These are phyloP conservation scores for Onychostruthus taczanowskii DNA, from an alignment of 2,113 vertebrate genomes.

Conservation along the genomic window DNA sequence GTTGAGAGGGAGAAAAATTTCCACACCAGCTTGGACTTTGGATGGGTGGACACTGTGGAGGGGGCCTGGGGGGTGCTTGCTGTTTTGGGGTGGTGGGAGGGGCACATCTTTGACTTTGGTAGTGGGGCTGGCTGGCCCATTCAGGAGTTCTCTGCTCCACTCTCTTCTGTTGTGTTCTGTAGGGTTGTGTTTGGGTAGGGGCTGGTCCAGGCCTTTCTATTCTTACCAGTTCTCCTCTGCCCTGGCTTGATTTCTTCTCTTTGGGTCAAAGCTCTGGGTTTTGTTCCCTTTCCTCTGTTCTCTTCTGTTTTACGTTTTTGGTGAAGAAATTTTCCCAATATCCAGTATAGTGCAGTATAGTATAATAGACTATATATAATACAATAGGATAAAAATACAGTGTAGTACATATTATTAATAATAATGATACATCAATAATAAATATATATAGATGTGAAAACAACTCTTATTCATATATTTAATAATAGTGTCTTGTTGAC, in stretches of 20 bases:
- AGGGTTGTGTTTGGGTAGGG: background rate
- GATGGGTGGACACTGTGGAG: background rate
- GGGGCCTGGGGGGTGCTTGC: no score
- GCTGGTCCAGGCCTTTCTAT: background rate
- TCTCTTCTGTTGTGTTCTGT: background rate
- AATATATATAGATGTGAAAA: background rate
- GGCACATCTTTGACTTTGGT: background rate
- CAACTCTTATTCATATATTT: background rate
- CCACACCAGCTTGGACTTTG: background rate
- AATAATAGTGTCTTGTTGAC: background rate
- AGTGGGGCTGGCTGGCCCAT: background rate
- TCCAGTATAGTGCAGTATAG: background rate
- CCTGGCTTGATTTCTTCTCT: background rate
- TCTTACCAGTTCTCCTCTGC: background rate
- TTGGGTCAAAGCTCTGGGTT: background rate
- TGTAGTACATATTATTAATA: background rate
- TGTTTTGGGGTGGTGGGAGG: background rate
- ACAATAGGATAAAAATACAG: background rate
- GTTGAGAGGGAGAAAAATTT: background rate
- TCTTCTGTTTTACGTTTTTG: background rate
- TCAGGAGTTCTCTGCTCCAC: background rate
- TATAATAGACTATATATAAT: background rate
- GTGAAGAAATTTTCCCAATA: background rate
- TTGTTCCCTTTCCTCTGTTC: background rate
- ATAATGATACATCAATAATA: background rate